These are phyloP conservation scores for Macaca fascicularis DNA, from an alignment of 2,113 vertebrate species.

Conservation along the genomic window DNA sequence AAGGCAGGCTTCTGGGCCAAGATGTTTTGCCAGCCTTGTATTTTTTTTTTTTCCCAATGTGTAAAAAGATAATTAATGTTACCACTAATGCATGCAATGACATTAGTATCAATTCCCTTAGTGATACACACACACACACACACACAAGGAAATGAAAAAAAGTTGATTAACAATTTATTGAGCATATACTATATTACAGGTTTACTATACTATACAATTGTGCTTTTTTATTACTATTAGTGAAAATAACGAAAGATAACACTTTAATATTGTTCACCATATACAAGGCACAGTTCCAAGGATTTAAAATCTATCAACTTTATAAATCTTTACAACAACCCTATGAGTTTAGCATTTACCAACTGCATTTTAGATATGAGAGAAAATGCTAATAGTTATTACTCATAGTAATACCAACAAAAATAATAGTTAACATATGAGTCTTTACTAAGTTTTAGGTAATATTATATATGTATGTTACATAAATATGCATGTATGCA, in stretches of 20 bases:
- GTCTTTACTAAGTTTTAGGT: not conserved
- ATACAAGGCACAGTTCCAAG: not conserved
- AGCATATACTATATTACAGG: not conserved
- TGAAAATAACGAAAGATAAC: conserved; percentile 20
- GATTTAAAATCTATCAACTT: not conserved
- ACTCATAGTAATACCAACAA: not conserved
- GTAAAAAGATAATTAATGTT: conserved; percentile 30
- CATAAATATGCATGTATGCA: not conserved
- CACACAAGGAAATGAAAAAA: not conserved
- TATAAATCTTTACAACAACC: not conserved
- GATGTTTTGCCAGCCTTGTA: not conserved
- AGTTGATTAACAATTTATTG: not conserved
- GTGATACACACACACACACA: not conserved
- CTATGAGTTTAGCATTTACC: not conserved
- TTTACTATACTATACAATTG: not conserved
- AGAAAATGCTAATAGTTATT: not conserved
- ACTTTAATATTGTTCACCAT: not conserved
- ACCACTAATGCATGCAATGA: not conserved
- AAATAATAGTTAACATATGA: not conserved
- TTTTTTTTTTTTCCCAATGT: not conserved
- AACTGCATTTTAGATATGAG: not conserved
- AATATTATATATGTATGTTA: not conserved
- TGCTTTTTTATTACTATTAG: not conserved
- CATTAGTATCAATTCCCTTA: not conserved
- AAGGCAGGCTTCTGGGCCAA: conserved; percentile 52